Percentiles rank a stretch among this genome's conserved stretches.
phyloP scores from a whole-genome alignment of 1,140 invertebrate species.

The Laupala kohalensis region DNA sequence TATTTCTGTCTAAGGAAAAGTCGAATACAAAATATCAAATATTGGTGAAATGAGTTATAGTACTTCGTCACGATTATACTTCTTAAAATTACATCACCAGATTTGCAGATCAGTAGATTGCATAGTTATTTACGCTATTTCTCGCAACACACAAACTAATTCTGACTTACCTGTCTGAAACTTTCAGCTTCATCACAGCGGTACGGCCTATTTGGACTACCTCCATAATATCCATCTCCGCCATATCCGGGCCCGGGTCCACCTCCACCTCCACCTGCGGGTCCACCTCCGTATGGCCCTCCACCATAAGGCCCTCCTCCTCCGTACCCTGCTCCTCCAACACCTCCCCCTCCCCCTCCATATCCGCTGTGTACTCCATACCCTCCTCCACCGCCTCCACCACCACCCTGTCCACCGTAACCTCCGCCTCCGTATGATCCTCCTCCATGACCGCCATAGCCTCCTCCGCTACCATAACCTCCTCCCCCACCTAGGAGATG shows the following conservation, averaged over 20 bases:
- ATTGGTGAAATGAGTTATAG: no score
- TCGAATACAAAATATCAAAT: no score
- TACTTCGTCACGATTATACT: no score
- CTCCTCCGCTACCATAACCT: conserved; percentile 19
- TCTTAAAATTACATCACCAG: no score
- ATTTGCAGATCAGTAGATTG: no score
- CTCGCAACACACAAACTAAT: no score
- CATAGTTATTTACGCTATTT: no score
- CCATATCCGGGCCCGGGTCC: neutral
- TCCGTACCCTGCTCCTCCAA: conserved; percentile 17
- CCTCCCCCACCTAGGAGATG: conserved; percentile 27
- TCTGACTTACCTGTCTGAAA: conserved; percentile 49
- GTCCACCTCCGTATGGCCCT: conserved; percentile 10
- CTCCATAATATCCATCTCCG: conserved; percentile 11
- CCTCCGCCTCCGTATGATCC: conserved; percentile 28
- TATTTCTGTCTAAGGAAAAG: no score
- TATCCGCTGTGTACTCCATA: conserved; percentile 23
- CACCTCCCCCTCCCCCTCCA: conserved; percentile 14
- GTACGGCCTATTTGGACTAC: neutral
- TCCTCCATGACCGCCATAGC: conserved; percentile 21
- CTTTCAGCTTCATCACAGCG: conserved; percentile 61
- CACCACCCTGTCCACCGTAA: conserved; percentile 30
- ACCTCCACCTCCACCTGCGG: no score
- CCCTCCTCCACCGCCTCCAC: conserved; percentile 26
- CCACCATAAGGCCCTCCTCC: conserved; percentile 12